Conservation (phyloP, 2,113 vertebrate species). For the Macaca mulatta region DNA sequence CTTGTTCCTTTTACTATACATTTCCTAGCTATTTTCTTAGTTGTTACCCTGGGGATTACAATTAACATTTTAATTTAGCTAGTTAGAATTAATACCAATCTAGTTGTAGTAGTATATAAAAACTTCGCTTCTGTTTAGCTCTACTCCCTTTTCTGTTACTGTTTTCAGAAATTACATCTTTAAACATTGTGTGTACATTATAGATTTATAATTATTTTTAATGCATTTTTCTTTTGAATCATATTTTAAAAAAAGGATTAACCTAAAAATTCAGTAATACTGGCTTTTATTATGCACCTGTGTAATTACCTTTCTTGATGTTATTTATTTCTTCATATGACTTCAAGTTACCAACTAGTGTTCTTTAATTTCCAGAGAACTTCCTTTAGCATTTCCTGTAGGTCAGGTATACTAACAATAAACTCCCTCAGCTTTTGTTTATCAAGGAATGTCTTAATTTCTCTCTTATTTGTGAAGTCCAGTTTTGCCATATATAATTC, state of each 20-base stretch:
- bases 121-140: neutral
- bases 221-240: neutral
- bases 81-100: neutral
- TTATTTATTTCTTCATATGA: neutral
- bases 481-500: neutral
- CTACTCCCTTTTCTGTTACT: neutral
- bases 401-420: neutral
- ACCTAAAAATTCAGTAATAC: neutral
- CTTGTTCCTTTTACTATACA: neutral
- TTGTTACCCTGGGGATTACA: neutral
- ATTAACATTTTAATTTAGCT: neutral
- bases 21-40: neutral
- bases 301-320: neutral
- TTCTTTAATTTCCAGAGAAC: neutral
- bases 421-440: neutral
- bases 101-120: neutral
- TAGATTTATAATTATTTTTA: conserved; percentile 13
- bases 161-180: neutral
- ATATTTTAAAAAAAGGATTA: neutral
- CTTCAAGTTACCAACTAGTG: neutral
- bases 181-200: neutral
- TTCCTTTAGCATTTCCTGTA: neutral
- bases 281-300: neutral
- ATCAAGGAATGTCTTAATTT: neutral
- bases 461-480: neutral